Conservation (phyloP, 2,113 vertebrate species). For the Melanostigma gelatinosum region DNA sequence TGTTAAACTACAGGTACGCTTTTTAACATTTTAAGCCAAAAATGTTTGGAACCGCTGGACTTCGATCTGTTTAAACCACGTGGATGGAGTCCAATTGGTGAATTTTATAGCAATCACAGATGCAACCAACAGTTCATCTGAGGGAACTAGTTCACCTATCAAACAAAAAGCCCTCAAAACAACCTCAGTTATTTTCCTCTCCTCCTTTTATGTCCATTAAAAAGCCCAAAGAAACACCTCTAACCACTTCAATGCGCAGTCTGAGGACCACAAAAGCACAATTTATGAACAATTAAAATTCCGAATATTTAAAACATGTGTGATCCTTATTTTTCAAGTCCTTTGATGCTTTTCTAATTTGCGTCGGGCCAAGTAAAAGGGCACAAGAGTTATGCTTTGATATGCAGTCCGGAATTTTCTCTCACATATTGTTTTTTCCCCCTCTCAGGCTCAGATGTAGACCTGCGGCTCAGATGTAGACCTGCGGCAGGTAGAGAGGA, state of each 20-base stretch:
- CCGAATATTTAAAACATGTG: constrained; percentile 72
- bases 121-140: constrained; percentile 38
- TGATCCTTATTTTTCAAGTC: constrained; percentile 55
- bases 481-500: constrained; percentile 36
- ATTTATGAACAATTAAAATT: constrained; percentile 74
- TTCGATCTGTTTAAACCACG: neutral
- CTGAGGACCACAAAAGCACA: constrained; percentile 58
- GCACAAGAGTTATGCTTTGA: constrained; percentile 62
- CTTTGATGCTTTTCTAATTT: constrained; percentile 64
- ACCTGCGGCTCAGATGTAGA: constrained; percentile 43
- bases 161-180: constrained; percentile 32
- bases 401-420: constrained; percentile 52
- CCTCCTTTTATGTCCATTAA: constrained; percentile 51
- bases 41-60: neutral
- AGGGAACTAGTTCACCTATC: constrained; percentile 48
- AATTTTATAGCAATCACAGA: constrained; percentile 22
- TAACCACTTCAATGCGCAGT: constrained; percentile 52
- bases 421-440: constrained; percentile 28
- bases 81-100: constrained; percentile 21
- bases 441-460: constrained; percentile 44
- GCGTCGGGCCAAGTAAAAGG: constrained; percentile 39
- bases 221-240: constrained; percentile 43
- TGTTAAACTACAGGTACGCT: neutral
- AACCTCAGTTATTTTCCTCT: constrained; percentile 51
- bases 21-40: neutral